phyloP scores from a whole-genome alignment of 2,113 vertebrate species.

The Centropus unirufus region DNA sequence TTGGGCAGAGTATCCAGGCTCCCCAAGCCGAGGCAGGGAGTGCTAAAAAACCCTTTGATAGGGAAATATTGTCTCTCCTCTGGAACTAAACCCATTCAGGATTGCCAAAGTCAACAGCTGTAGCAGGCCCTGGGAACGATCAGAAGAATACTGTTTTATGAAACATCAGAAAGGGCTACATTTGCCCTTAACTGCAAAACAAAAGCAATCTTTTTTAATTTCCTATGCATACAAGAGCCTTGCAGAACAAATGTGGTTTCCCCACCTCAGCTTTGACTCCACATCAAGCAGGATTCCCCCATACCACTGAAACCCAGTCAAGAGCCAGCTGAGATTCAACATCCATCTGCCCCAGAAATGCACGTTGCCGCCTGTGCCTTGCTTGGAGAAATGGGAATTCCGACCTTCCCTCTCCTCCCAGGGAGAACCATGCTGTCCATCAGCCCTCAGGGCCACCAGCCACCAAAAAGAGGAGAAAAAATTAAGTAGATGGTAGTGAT shows the following conservation, averaged over 20 bases:
- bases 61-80: neutral
- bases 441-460: neutral
- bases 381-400: neutral
- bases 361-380: rapidly evolving
- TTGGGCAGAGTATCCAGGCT: neutral
- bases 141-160: neutral
- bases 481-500: neutral
- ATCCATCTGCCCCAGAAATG: rapidly evolving
- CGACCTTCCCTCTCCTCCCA: neutral
- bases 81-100: neutral
- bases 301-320: rapidly evolving
- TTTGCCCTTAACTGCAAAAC: neutral
- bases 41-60: neutral
- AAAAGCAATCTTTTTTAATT: neutral
- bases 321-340: rapidly evolving
- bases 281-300: neutral
- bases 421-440: neutral
- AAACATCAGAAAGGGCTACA: neutral
- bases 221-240: neutral
- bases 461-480: rapidly evolving
- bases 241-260: neutral
- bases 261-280: neutral
- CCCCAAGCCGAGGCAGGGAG: neutral
- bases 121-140: neutral
- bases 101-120: neutral